Evolutionary conservation across 2,113 vertebrate genomes (phyloP), one percentile per base, ranked within the genome.

Genomic region (Thalassoma bifasciatum): DNA sequence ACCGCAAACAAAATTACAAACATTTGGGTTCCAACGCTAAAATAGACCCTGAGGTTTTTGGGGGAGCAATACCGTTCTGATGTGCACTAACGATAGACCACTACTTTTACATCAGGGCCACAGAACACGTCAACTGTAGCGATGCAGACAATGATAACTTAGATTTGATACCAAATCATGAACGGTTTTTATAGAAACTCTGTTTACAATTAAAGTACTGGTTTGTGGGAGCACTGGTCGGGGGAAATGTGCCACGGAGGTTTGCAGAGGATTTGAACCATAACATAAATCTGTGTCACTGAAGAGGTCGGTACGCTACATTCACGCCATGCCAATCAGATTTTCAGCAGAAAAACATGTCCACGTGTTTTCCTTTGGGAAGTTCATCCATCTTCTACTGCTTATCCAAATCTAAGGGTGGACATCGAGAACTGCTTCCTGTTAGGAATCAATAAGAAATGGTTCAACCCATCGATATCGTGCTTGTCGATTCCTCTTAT

Each of bases 21-120:
- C 13, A 37, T 3, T 58, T 38, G 36, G 36, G 57, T 66, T 81
- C 16, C 62, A 23, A 53, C 59, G 66, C 34, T 75, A 53, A 52
- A 79, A 72, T 10, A 4, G 49, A 59, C 56, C 62, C 60, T 46
- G 38, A 58, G 62, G 17, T 16, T 24, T 59, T 30, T 82, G 19
- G 51, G 60, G 78, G 75, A 86, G 88, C 88, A 90, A 87, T 89
- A 89, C 74, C 53, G 52, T 70, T 66, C 77, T 70, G 83, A 66
- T 71, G 79, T 40, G 72, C 79, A 82, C 10, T 24, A 84, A 62
- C 44, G 37, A 63, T 46, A 61, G 10, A 66, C 1, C 11, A 47
- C 21, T 44, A n/a, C 65, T 75, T 83, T 67, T 54, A 65, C 83
- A 62, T 69, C 62, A 73, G 65, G 40, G 54, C 75, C 76, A 79